A percentile compares a stretch with the other conserved stretches of the same genome.
These are phyloP conservation scores for Holcopasites calliopsidis DNA, from an alignment of 1,140 invertebrate species.

Conservation along the genomic window DNA sequence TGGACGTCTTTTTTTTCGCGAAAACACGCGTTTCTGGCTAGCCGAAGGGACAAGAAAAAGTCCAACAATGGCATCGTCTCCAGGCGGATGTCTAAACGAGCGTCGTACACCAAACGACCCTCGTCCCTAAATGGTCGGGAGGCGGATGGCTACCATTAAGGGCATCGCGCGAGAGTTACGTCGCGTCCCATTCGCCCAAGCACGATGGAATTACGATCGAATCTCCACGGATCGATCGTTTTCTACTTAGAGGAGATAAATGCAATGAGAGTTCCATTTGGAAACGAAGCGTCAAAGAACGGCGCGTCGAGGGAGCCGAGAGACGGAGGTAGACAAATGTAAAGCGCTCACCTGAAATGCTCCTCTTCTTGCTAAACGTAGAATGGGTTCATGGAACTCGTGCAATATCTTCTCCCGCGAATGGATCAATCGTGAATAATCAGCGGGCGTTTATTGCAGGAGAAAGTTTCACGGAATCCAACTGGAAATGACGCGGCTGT, in stretches of 20 bases:
- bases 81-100: slow-evolving; percentile 3
- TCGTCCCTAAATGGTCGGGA: slow-evolving; percentile 31
- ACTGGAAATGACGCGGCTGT: neutral
- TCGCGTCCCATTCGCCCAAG: neutral
- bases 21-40: slow-evolving; percentile 37
- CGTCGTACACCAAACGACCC: neutral
- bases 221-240: neutral
- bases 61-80: slow-evolving; percentile 1
- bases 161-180: slow-evolving; percentile 21
- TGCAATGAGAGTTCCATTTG: too few species aligned
- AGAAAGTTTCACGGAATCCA: neutral
- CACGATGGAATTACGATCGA: neutral
- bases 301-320: too few species aligned
- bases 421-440: neutral
- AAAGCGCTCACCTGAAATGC: neutral
- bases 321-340: neutral
- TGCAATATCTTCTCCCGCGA: neutral
- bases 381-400: neutral
- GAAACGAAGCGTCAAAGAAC: too few species aligned
- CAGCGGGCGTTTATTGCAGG: neutral
- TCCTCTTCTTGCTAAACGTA: neutral
- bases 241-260: too few species aligned
- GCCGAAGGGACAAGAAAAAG: slow-evolving; percentile 7
- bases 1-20: slow-evolving; percentile 32
- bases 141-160: slow-evolving; percentile 26